Percentiles rank a stretch among this genome's conserved stretches.
Conservation (phyloP, 2,888 invertebrate species). For the Aquatica leii region DNA sequence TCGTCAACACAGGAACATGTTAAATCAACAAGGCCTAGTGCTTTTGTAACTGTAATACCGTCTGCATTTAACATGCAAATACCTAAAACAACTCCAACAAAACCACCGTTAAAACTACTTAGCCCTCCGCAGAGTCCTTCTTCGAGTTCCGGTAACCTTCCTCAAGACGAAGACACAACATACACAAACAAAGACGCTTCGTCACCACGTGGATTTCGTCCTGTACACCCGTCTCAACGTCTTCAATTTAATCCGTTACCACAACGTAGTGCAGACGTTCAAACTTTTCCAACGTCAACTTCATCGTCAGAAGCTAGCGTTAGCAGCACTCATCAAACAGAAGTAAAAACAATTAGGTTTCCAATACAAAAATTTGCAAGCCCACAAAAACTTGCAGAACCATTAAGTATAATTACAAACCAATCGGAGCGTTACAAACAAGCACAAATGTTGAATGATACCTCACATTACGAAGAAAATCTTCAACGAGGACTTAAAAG, state of each 20-base stretch:
- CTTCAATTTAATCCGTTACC: conserved; percentile 4
- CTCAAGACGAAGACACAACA: conserved; percentile 22
- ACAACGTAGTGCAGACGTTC: conserved; percentile 5
- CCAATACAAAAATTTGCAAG: conserved; percentile 51
- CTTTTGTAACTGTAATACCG: conserved; percentile 61
- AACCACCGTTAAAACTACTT: conserved; percentile 43
- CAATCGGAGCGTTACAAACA: conserved; percentile 55
- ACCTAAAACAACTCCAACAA: conserved; percentile 34
- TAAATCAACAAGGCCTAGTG: conserved; percentile 56
- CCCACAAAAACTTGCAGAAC: conserved; percentile 51
- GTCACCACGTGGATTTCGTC: conserved; percentile 54
- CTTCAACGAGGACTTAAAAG: conserved; percentile 50
- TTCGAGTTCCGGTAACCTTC: conserved; percentile 53
- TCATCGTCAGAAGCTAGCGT: conserved; percentile 19
- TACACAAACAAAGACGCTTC: conserved; percentile 29
- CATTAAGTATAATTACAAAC: conserved; percentile 58
- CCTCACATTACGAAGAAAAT: conserved; percentile 54
- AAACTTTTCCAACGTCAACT: conserved; percentile 29
- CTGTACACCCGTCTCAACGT: conserved; percentile 50
- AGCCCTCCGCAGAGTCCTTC: conserved; percentile 78
- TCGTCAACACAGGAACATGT: conserved; percentile 22
- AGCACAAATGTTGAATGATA: conserved; percentile 55
- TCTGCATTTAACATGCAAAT: conserved; percentile 41
- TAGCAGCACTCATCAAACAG: conserved; percentile 25
- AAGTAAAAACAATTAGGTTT: conserved; percentile 55